phyloP scores from a whole-genome alignment of 2,888 invertebrate species.

The Hipparchia semele region DNA sequence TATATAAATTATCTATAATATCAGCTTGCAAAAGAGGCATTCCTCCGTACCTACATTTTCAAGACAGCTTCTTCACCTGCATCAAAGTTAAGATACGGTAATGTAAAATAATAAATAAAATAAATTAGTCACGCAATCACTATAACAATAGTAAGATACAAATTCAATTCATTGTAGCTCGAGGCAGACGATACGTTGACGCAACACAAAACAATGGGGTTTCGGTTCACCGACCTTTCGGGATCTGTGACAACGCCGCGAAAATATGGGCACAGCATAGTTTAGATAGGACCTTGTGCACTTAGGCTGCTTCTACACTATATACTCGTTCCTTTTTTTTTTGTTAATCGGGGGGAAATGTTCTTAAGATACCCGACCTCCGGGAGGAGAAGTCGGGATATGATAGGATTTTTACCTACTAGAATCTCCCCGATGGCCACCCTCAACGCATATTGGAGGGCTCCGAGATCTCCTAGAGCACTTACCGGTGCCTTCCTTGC shows the following conservation, averaged over 20 bases:
- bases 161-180: constrained; percentile 72
- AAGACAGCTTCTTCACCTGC: constrained; percentile 38
- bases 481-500: too few relatives aligned
- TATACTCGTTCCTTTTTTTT: background rate
- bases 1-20: background rate
- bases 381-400: too few relatives aligned
- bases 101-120: constrained; percentile 57
- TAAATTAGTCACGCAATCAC: constrained; percentile 67
- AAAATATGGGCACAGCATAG: constrained; percentile 74
- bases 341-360: too few relatives aligned
- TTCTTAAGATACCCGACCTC: too few relatives aligned
- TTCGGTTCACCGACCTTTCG: constrained; percentile 77
- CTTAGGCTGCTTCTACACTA: constrained; percentile 39
- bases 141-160: constrained; percentile 69
- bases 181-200: constrained; percentile 77
- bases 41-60: background rate
- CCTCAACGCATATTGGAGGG: too few relatives aligned
- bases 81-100: constrained; percentile 46
- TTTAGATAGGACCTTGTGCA: constrained; percentile 55
- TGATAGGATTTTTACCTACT: too few relatives aligned
- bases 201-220: constrained; percentile 79
- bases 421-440: too few relatives aligned
- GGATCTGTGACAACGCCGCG: constrained; percentile 77
- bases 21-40: background rate
- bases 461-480: too few relatives aligned